Conservation (phyloP, 2,113 vertebrate species). For the Apistogramma diplotaenia region DNA sequence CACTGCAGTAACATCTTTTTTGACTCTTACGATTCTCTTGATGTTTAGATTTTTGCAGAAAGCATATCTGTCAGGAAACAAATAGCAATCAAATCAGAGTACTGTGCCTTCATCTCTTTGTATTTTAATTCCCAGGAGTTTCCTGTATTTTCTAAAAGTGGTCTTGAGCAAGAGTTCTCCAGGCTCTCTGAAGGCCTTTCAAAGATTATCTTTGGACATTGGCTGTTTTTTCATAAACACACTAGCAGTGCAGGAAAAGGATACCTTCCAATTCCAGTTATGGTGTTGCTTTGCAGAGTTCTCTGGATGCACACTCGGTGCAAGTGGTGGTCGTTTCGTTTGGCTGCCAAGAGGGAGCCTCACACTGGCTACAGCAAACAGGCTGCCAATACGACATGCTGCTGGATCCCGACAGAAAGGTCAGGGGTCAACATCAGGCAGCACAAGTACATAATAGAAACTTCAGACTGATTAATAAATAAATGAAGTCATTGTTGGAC, state of each 20-base stretch:
- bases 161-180: no score
- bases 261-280: neutral
- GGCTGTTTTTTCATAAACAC: neutral
- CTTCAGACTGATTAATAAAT: neutral
- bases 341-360: conserved; percentile 52
- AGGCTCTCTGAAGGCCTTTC: no score
- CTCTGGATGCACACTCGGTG: conserved; percentile 25
- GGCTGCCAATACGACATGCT: conserved; percentile 50
- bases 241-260: neutral
- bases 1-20: neutral
- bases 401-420: conserved; percentile 50
- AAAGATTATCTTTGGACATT: no score
- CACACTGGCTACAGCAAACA: conserved; percentile 52
- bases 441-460: neutral
- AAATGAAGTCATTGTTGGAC: neutral
- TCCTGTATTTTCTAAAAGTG: no score
- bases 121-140: no score
- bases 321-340: conserved; percentile 50
- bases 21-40: neutral
- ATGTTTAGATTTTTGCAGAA: no score
- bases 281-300: conserved; percentile 3
- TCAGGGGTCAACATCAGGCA: neutral
- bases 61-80: no score
- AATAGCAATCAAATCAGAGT: no score
- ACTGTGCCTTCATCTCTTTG: no score